Evolutionary conservation across 2,113 vertebrate genomes (phyloP).

Genomic region (Columba livia): DNA sequence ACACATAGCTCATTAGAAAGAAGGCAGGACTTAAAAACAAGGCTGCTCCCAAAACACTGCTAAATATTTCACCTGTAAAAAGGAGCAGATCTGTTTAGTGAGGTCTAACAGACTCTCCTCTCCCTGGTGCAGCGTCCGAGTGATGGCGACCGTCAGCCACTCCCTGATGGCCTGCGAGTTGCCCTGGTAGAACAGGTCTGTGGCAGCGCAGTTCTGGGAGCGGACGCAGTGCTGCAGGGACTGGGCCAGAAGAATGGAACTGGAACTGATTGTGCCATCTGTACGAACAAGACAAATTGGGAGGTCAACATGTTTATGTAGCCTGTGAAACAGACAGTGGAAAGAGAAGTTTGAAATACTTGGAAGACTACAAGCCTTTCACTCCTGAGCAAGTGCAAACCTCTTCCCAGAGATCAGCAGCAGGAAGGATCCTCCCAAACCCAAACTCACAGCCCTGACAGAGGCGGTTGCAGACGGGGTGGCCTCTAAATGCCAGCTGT

Average conservation of each 20-base stretch:
- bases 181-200: conserved; percentile 96
- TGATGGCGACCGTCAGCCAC: conserved; percentile 94
- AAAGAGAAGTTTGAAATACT: background rate
- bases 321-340: background rate
- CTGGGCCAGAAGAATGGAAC: conserved; percentile 92
- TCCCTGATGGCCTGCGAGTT: conserved; percentile 88
- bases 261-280: conserved; percentile 96
- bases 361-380: background rate
- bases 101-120: conserved; percentile 94
- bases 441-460: background rate
- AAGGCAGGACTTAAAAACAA: background rate
- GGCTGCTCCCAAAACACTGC: background rate
- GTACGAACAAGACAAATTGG: background rate
- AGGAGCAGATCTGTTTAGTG: conserved; percentile 94
- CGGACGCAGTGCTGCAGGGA: conserved; percentile 91
- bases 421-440: background rate
- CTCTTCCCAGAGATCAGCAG: background rate
- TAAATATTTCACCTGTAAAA: conserved; percentile 83
- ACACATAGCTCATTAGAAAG: background rate
- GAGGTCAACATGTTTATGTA: fast-evolving
- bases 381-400: background rate
- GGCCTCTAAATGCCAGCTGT: background rate
- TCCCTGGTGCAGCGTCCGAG: conserved; percentile 92
- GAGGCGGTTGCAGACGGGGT: background rate
- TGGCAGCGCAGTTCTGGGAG: conserved; percentile 92